Evolutionary conservation across 2,113 vertebrate genomes (phyloP), one percentile per base, ranked within the genome.

Genomic region (Gadus macrocephalus): DNA sequence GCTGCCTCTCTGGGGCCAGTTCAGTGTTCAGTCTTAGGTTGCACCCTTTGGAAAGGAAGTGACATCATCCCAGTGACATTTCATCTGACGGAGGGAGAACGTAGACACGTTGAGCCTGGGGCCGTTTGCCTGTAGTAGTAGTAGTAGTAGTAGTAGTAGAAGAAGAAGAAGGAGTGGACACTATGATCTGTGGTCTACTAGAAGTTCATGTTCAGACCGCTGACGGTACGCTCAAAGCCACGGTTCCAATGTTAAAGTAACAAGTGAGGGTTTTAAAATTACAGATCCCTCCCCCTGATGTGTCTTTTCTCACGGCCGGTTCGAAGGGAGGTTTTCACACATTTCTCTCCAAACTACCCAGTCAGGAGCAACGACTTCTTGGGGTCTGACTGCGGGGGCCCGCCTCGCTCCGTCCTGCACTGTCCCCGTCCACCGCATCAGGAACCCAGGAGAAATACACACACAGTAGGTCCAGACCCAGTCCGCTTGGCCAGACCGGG

Each of bases 171-270:
- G 66, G 53, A 70, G 74, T 79, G 75, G 80, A 83, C 75, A 83
- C 84, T 86, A 78, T 78, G 80, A 70, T 78, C 67, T 83, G 85
- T 82, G 69, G 80, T 88, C 85, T 87, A 83, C 81, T 87, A 78
- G 83, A 86, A 75, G 83, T 87, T 81, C 83, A 84, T 78, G 78
- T 75, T 80, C 71, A 72, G 75, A 77, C 72, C 81, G 70, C 78
- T 73, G 73, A 79, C 79, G 81, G 77, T 82, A 77, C 67, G 64
- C 64, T 82, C 78, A 68, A 35, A 75, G 84, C 76, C 70, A 83
- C 81, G 78, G 81, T 62, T 81, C 70, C 81, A 77, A 78, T 8
- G 74, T 71, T 19, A 81, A 85, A 84, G 71, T 81, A 80, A 77
- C 75, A 79, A 74, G 75, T 77, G 19, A 53, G 59, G 71, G 12